A percentile compares a stretch with the other conserved stretches of the same genome.
Evolutionary conservation across 2,888 invertebrate species (phyloP).

Genomic region (Hybos culiciformis): DNA sequence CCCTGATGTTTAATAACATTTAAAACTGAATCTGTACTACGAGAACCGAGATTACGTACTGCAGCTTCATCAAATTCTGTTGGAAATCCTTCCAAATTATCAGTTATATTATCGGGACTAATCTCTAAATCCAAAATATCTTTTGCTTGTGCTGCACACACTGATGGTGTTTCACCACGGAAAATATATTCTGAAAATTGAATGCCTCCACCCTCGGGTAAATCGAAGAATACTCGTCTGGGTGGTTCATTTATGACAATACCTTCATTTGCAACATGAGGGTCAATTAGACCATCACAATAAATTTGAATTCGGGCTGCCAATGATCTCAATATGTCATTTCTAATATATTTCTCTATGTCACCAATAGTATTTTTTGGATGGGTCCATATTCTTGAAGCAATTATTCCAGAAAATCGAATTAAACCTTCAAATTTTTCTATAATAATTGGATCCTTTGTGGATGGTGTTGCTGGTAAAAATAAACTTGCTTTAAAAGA

Average conservation of each 20-base stretch:
- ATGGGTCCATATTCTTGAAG: constrained; percentile 57
- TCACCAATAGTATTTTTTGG: constrained; percentile 60
- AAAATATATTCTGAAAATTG: constrained; percentile 82
- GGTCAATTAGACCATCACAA: constrained; percentile 70
- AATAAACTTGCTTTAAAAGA: constrained; percentile 22
- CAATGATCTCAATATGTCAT: constrained; percentile 74
- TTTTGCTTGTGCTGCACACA: constrained; percentile 64
- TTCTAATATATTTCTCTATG: constrained; percentile 57
- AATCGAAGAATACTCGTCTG: constrained; percentile 64
- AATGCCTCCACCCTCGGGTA: constrained; percentile 43
- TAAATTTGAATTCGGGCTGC: constrained; percentile 79
- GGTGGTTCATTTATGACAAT: constrained; percentile 77
- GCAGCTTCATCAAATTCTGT: constrained; percentile 43
- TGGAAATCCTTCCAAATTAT: constrained; percentile 64
- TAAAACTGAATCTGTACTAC: background rate
- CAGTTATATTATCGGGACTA: constrained; percentile 51
- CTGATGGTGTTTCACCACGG: constrained; percentile 75
- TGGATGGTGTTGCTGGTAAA: background rate
- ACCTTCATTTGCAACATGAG: constrained; percentile 23
- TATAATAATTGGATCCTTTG: constrained; percentile 3
- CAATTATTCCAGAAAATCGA: constrained; percentile 28
- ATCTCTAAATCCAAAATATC: constrained; percentile 70
- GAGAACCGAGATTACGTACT: too few relatives aligned
- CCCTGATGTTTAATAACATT: constrained; percentile 36
- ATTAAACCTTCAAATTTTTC: constrained; percentile 16